Conservation (phyloP, 2,797 vertebrate genomes). For the Fringilla coelebs region DNA sequence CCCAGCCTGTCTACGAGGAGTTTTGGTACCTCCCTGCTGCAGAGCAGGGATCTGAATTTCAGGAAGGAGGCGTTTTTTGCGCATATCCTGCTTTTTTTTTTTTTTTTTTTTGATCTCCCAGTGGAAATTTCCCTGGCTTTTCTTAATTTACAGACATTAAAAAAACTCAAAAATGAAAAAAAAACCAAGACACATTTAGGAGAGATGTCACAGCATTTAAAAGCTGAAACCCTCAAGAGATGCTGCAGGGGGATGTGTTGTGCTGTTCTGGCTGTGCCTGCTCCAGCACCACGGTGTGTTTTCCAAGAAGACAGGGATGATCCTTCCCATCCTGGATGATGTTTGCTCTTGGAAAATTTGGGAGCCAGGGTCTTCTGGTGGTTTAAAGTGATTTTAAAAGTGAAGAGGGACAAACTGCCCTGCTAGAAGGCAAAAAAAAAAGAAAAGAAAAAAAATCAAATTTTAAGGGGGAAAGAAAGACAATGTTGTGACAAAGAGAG, state of each 20-base stretch:
- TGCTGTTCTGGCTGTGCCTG: background rate
- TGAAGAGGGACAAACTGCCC: background rate
- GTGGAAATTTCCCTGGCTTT: background rate
- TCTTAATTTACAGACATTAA: background rate
- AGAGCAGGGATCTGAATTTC: background rate
- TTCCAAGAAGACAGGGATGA: background rate
- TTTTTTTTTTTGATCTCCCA: background rate
- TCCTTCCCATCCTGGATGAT: background rate
- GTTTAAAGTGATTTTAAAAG: background rate
- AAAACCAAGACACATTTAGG: background rate
- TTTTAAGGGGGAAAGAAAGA: background rate
- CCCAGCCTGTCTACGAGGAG: background rate
- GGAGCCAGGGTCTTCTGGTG: background rate
- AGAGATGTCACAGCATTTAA: background rate
- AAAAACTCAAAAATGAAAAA: background rate
- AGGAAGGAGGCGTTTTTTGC: background rate
- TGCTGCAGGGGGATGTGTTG: background rate
- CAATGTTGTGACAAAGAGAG: background rate
- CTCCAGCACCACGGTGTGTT: background rate
- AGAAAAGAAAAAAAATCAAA: accelerated
- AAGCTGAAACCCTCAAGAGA: background rate
- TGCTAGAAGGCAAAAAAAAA: background rate
- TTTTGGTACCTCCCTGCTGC: background rate
- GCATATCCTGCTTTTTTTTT: background rate
- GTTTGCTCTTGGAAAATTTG: background rate